Evolutionary conservation across 2,797 vertebrate species (phyloP).

Genomic region (Momotus momota): DNA sequence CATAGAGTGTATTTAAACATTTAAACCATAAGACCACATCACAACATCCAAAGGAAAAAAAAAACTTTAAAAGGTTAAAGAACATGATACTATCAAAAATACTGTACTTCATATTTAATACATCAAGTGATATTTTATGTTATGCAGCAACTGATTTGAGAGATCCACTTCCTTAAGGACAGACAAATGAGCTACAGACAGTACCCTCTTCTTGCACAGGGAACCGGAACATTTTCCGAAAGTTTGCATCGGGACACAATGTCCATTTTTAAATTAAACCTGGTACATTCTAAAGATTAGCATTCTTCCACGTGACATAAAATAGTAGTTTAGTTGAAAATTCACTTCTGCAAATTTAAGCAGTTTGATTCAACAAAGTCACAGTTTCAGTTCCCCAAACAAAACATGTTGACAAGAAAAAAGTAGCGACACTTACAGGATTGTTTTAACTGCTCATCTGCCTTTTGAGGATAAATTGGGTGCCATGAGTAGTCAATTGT

Average conservation of each 20-base stretch:
- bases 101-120: neutral
- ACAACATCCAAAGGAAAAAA: neutral
- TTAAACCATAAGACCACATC: neutral
- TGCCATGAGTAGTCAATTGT: slow-evolving; percentile 98
- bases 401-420: neutral
- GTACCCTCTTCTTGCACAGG: neutral
- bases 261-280: neutral
- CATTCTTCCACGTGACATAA: neutral
- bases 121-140: neutral
- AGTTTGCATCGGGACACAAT: neutral
- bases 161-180: neutral
- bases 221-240: neutral
- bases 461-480: slow-evolving; percentile 97
- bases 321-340: neutral
- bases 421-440: slow-evolving; percentile 85
- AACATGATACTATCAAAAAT: neutral
- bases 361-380: neutral
- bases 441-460: slow-evolving; percentile 94
- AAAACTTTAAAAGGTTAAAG: neutral
- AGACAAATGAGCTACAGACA: neutral
- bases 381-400: neutral
- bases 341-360: neutral
- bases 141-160: neutral
- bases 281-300: neutral
- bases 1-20: neutral